Base-by-base conservation (phyloP, 2,888 invertebrate genomes). In the Agonum fuliginosum region DNA sequence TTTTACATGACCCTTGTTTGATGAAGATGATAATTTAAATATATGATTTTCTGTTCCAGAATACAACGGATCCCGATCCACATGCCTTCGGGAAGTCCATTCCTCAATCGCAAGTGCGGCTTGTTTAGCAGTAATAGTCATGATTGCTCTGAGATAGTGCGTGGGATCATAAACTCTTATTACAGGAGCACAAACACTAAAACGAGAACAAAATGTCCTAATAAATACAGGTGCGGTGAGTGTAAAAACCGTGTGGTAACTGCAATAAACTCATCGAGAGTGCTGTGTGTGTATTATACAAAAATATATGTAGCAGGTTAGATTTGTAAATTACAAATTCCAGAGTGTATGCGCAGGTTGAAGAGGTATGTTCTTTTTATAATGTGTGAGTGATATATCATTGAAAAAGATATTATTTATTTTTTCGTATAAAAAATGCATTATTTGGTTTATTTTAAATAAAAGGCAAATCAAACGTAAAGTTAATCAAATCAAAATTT, bases 241-340 rank as follows among this genome's bases (percentile, higher is more conserved):
- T 34, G n/a, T 17, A 22, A 22, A 73, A 58, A 73, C 30, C 14
- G 20, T 62, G 73, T 58, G 73, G 34, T 30, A 58, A 20, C n/a
- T 34, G 30, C 43, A 37, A 54, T 72, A 37, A 34, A 72, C 72
- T 54, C 34, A 72, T 24, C 41, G 58, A 73, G 73, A 73, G 73
- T 73, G 73, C 73, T 73, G 73, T 73, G 73, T 73, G 73, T 73
- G 30, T 20, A 71, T 27, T 48, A 71, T 46, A 70, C n/a, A 58
- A 4, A 12, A 19, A 73, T 73, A 73, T 58, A 58, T 37, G 37
- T 73, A 73, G 73, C 41, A 27, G 41, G 14, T 58, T 73, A 73
- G 73, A 58, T 58, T 73, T 73, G 54, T 73, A 73, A 58, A 51
- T 73, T 41, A 27, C 12, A 69, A 69, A 69, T 43, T 19, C 46